A percentile compares a stretch with the other conserved stretches of the same genome.
Evolutionary conservation across 2,888 invertebrate species (phyloP).

Genomic region (Netelia melanura): DNA sequence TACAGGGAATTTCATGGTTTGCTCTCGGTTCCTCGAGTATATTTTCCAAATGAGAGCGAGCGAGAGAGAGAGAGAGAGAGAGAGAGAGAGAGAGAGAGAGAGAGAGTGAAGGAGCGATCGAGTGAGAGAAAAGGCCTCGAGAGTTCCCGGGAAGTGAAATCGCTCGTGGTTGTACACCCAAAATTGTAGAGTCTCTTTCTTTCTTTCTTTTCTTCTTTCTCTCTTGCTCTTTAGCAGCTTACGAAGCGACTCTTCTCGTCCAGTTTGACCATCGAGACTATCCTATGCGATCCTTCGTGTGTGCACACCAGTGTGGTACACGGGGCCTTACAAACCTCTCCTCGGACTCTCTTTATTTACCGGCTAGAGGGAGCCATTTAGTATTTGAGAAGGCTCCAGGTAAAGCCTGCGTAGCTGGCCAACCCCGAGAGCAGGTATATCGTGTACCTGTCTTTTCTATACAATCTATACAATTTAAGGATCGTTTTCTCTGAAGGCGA

Average conservation of each 20-base stretch:
- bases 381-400: conserved; percentile 62
- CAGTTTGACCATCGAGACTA: conserved; percentile 3
- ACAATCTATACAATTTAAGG: conserved; percentile 65
- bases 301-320: neutral
- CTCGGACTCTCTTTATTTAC: conserved; percentile 52
- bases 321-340: neutral
- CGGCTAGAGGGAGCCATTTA: conserved; percentile 59
- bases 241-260: neutral
- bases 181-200: conserved; percentile 34
- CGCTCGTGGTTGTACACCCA: conserved; percentile 24
- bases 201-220: neutral
- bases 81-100: conserved; percentile 13
- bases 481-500: conserved; percentile 54
- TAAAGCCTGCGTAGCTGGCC: conserved; percentile 44
- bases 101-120: neutral
- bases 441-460: conserved; percentile 66
- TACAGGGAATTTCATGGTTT: conserved; percentile 52
- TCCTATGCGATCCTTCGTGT: neutral
- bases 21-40: conserved; percentile 18
- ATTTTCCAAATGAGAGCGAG: neutral
- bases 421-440: conserved; percentile 67
- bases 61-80: neutral
- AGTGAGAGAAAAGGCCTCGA: neutral
- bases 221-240: neutral
- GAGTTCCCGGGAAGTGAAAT: neutral